These are phyloP conservation scores for Telmatochromis bifrenatus DNA, from an alignment of 2,113 vertebrate genomes.

Conservation along the genomic window DNA sequence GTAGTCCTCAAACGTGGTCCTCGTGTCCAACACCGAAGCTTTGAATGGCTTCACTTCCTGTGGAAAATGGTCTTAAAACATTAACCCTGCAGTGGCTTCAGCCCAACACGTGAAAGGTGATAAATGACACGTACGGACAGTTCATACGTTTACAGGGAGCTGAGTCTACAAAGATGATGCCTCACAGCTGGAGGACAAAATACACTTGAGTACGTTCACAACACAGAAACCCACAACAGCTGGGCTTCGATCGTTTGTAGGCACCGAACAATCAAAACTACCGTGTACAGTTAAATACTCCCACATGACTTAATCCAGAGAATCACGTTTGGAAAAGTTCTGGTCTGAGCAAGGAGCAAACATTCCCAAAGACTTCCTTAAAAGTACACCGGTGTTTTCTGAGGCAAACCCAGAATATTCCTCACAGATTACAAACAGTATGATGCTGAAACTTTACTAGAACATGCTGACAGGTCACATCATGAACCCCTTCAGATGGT, in stretches of 20 bases:
- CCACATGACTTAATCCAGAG: no score
- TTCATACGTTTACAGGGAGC: neutral
- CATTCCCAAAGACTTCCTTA: fast-evolving
- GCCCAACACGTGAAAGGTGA: neutral
- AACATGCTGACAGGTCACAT: neutral
- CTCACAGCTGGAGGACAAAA: neutral
- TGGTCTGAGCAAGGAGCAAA: fast-evolving
- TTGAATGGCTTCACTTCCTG: neutral
- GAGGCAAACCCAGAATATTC: neutral
- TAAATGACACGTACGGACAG: neutral
- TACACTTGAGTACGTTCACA: neutral
- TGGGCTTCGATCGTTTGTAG: no score
- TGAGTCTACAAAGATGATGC: neutral
- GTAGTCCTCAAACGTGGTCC: neutral
- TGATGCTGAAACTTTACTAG: neutral
- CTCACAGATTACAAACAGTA: neutral
- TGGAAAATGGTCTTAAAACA: neutral
- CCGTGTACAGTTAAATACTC: no score
- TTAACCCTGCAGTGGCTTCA: neutral
- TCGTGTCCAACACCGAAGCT: neutral
- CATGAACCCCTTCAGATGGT: fast-evolving
- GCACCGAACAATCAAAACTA: no score
- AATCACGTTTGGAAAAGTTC: neutral
- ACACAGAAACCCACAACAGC: no score
- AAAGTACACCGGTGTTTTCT: neutral